Evolutionary conservation across 2,888 invertebrate genomes (phyloP), one percentile per base, ranked within the genome.

Genomic region (Aethes cnicana): DNA sequence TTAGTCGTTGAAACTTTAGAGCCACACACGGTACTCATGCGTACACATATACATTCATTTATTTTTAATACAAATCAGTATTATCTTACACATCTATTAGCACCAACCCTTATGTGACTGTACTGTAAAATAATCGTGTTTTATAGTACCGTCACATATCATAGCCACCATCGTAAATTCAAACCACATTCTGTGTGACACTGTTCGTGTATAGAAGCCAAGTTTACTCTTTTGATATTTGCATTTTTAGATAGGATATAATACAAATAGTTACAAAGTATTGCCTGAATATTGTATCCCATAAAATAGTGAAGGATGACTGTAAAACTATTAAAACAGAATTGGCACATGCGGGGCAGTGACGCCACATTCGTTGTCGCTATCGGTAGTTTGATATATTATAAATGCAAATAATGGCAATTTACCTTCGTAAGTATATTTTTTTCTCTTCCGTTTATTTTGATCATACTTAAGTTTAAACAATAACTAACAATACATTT

Each of bases 341-440:
- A 39, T 60, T 60, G 58, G 57, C 60, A 60, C 58, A 54, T 28
- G 46, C 17, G 53, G 41, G n/a, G 46, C 37, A 42, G 43, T 46
- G 33, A 37, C 36, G 48, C 48, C 50, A 56, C 53, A 53, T 72
- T 74, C 74, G 73, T 72, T 74, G 73, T 72, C 55, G 47, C 55
- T 56, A 59, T 55, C 56, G 72, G 72, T 80, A 72, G 72, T 75
- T 66, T 77, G 75, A 73, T 76, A 73, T 72, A 79, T 72, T 74
- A 80, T 88, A 89, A 89, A 89, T 89, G 88, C 88, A 87, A 81
- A 77, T 78, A 85, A 89, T 88, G 88, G 88, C 88, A 86, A 85
- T 77, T 81, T 74, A 74, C 73, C 72, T 72, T 79, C 69, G 73
- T 76, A 81, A 72, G 57, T 74, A 66, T 69, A 74, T 66, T 72